Conservation (phyloP, 1,140 invertebrate species). For the Saxidomus purpurata region DNA sequence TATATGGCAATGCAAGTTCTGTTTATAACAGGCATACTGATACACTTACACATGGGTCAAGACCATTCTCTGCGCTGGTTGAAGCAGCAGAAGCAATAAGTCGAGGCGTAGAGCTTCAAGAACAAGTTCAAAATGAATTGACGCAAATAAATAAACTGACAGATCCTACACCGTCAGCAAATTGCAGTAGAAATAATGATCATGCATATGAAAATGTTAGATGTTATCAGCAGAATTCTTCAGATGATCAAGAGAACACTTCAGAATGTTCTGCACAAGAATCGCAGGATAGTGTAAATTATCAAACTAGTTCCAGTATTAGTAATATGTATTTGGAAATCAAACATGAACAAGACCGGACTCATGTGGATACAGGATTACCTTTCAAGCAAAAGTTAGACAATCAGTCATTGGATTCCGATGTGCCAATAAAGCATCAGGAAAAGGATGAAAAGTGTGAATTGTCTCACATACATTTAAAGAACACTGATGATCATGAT, state of each 20-base stretch:
- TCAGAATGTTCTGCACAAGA: slow-evolving; percentile 35
- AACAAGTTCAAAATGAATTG: slow-evolving; percentile 50
- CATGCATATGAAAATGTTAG: neutral
- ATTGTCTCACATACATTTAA: too few species aligned
- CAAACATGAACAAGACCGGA: too few species aligned
- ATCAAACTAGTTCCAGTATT: neutral
- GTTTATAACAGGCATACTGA: neutral
- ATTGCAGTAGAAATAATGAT: neutral
- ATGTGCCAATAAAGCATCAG: too few species aligned
- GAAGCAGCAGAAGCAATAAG: slow-evolving; percentile 66
- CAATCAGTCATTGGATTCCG: neutral
- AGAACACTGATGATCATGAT: too few species aligned
- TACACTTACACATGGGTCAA: neutral
- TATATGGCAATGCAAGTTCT: slow-evolving; percentile 45
- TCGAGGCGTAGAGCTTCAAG: slow-evolving; percentile 44
- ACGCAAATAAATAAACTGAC: slow-evolving; percentile 14
- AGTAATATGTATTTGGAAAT: too few species aligned
- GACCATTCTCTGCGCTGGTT: slow-evolving; percentile 61
- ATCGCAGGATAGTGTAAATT: neutral
- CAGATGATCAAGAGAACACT: neutral
- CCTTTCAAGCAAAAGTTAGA: neutral
- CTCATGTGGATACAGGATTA: neutral
- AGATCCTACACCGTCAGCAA: neutral
- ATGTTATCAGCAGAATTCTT: neutral
- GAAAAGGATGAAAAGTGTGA: too few species aligned